A percentile compares a stretch with the other conserved stretches of the same genome.
phyloP scores from a whole-genome alignment of 2,113 vertebrate species.

The Muscicapa adusta region DNA sequence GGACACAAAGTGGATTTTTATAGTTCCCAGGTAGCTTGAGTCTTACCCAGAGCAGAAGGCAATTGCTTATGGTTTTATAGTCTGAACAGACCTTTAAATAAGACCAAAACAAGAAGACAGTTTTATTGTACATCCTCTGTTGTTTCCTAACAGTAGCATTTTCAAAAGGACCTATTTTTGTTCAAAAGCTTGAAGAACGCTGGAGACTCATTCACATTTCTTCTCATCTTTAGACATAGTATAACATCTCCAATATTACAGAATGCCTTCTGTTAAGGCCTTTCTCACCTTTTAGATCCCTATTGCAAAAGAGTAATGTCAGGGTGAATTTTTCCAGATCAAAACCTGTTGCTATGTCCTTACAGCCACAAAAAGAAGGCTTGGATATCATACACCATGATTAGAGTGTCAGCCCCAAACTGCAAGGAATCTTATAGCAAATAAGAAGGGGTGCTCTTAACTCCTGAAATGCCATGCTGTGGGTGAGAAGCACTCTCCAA shows the following conservation, averaged over 20 bases:
- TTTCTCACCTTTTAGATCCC: background rate
- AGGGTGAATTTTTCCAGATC: background rate
- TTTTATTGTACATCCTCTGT: background rate
- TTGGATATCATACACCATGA: background rate
- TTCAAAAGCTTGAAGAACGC: background rate
- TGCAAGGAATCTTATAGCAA: background rate
- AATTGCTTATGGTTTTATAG: background rate
- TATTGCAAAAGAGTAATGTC: background rate
- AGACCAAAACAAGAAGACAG: background rate
- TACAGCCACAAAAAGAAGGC: background rate
- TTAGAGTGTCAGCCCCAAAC: background rate
- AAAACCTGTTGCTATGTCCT: background rate
- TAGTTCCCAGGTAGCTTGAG: background rate
- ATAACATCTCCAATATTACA: background rate
- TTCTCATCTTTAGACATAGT: background rate
- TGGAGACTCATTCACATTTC: background rate
- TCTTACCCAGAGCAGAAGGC: background rate
- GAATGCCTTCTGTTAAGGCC: background rate
- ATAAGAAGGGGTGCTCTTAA: background rate
- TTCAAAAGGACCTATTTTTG: background rate
- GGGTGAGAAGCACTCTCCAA: background rate
- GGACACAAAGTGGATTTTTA: background rate
- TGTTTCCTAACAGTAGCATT: background rate
- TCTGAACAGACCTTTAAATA: background rate
- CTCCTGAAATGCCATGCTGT: background rate